A percentile compares a stretch with the other conserved stretches of the same genome.
These are phyloP conservation scores for Phrynocephalus forsythii DNA, from an alignment of 2,797 vertebrate species.

Conservation along the genomic window DNA sequence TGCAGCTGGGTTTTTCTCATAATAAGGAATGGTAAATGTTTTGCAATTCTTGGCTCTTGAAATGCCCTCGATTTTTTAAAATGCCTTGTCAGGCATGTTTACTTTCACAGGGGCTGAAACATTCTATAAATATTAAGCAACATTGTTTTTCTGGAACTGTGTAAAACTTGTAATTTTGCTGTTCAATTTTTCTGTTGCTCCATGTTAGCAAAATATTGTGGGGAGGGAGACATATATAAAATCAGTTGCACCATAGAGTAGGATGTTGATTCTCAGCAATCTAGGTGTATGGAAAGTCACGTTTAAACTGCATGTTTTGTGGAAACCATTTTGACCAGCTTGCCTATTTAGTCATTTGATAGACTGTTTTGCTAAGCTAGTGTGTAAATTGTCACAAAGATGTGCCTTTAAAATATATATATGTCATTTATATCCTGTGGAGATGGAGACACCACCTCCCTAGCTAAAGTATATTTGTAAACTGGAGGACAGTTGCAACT, in stretches of 20 bases:
- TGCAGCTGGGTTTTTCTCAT: conserved; percentile 6
- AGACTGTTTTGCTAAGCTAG: conserved; percentile 34
- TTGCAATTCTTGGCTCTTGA: conserved; percentile 56
- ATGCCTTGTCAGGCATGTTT: conserved; percentile 47
- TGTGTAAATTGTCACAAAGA: conserved; percentile 29
- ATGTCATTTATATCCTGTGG: neutral
- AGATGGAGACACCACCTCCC: neutral
- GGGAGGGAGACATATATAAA: conserved; percentile 25
- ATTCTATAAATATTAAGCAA: conserved; percentile 55
- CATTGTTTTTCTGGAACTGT: conserved; percentile 62
- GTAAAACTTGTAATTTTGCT: conserved; percentile 76
- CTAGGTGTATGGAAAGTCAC: conserved; percentile 54
- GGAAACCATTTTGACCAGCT: conserved; percentile 19
- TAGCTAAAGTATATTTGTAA: neutral
- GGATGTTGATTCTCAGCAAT: conserved; percentile 55
- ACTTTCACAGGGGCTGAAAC: conserved; percentile 42
- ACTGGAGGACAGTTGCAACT: neutral
- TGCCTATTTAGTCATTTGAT: conserved; percentile 18
- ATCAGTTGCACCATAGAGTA: conserved; percentile 51
- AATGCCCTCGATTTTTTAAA: conserved; percentile 61
- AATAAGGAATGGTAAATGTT: conserved; percentile 40
- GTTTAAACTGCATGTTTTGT: conserved; percentile 38
- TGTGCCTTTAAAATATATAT: neutral
- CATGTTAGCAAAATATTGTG: conserved; percentile 62
- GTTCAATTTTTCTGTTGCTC: conserved; percentile 65